Evolutionary conservation across 1,140 invertebrate species (phyloP), one percentile per base, ranked within the genome.

Genomic region (Tigriopus japonicus): DNA sequence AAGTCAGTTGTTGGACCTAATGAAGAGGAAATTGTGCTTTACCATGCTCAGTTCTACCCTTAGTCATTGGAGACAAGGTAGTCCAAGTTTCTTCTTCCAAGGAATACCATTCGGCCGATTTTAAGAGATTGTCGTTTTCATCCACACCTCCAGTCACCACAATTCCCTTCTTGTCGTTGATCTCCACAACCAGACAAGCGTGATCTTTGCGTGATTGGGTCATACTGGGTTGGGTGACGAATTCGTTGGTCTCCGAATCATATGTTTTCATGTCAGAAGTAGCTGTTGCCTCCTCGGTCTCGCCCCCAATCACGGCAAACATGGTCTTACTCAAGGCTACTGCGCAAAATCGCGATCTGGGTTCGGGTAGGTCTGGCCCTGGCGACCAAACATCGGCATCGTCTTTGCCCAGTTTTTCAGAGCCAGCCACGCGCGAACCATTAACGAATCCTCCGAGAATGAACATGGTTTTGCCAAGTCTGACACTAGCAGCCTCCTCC

Each of bases 71-170:
- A 40, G 17, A 10, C 1, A 61, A 12, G 12, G 6, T 28, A 19
- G 21, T 53, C 59, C 59, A 61, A 14, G 21, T 40, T 23, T 61
- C 23, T 12, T 21, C 53, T 5, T 61, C 40, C 17, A 61, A 40
- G 24, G 15, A 15, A 17, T 24, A 54, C 19, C 52, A 61, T 6
- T 61, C 59, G 19, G 41, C 59, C 24, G 15, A 21, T n/a, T 61
- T 40, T 13, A 61, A 21, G 2, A 61, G 17, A 15, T 61, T 19
- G 17, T 61, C 43, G 23, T 53, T 42, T n/a, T 19, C 17, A 40
- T 49, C 59, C 49, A 61, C 23, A 24, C 59, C 59, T 13, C 59
- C 59, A 13, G 49, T 14, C 12, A 61, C 59, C 13, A 61, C 49
- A 14, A 61, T 41, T 14, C 59, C 59, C 23, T 12, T 61, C 10